These are phyloP conservation scores for Molorchus minor DNA, from an alignment of 2,888 invertebrate genomes.

Conservation along the genomic window DNA sequence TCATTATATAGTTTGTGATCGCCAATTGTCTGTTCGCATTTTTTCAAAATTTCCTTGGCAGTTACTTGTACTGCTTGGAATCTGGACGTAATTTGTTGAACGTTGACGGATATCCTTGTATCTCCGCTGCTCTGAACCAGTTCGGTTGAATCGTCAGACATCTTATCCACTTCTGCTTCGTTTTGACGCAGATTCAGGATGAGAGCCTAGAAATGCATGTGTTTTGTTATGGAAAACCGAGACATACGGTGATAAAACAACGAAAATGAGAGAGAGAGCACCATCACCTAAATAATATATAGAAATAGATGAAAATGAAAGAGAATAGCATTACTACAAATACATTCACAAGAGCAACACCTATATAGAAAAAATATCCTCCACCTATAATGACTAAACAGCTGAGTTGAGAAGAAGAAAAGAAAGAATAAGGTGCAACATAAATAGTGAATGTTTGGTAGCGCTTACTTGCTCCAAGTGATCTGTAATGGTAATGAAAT, in stretches of 20 bases:
- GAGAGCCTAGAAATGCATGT: conserved; percentile 69
- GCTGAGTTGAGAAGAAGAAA: conserved; percentile 27
- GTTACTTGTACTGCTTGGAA: conserved; percentile 91
- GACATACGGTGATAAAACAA: not conserved
- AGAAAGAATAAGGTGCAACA: conserved; percentile 20
- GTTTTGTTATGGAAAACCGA: not conserved
- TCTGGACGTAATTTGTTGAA: conserved; percentile 88
- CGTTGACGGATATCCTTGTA: conserved; percentile 84
- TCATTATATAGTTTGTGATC: conserved; percentile 84
- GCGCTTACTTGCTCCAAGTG: conserved; percentile 85
- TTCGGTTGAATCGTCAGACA: conserved; percentile 86
- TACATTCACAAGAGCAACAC: conserved; percentile 21
- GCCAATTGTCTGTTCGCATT: conserved; percentile 87
- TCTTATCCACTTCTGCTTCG: conserved; percentile 86
- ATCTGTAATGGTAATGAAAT: conserved; percentile 78
- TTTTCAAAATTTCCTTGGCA: conserved; percentile 88
- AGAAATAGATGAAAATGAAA: conserved; percentile 25
- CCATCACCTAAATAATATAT: conserved; percentile 38
- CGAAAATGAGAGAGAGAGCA: conserved; percentile 8
- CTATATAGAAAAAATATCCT: conserved; percentile 27
- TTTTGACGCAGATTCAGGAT: conserved; percentile 82
- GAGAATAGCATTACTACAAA: conserved; percentile 34
- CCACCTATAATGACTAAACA: conserved; percentile 34
- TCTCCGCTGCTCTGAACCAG: conserved; percentile 87
- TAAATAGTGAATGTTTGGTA: conserved; percentile 13